Evolutionary conservation across 1,140 invertebrate species (phyloP).

Genomic region (Lordiphosa clarofinis): DNA sequence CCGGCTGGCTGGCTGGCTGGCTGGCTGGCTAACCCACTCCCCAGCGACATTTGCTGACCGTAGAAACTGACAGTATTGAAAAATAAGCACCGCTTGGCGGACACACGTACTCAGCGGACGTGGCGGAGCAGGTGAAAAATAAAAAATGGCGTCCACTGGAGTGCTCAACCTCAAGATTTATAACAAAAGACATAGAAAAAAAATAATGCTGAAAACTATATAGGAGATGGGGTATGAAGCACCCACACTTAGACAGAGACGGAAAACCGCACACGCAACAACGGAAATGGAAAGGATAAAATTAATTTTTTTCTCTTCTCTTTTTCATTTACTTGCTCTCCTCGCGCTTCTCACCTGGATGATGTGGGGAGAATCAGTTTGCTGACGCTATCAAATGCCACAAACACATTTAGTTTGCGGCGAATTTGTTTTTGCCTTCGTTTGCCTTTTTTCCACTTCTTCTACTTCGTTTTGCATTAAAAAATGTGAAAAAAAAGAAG

Average conservation of each 20-base stretch:
- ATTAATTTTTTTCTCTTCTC: conserved; percentile 57
- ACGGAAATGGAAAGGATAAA: conserved; percentile 67
- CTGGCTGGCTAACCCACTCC: conserved; percentile 21
- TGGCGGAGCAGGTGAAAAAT: conserved; percentile 43
- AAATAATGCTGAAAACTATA: conserved; percentile 20
- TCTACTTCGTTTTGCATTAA: conserved; percentile 28
- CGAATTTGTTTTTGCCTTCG: conserved; percentile 54
- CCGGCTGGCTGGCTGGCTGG: neutral
- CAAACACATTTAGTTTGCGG: conserved; percentile 69
- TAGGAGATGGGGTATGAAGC: conserved; percentile 10
- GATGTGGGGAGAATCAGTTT: neutral
- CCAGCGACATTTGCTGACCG: conserved; percentile 59
- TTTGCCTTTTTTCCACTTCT: conserved; percentile 11
- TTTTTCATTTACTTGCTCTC: conserved; percentile 41
- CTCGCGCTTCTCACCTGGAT: conserved; percentile 33
- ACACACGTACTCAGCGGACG: conserved; percentile 11
- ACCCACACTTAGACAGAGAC: conserved; percentile 6
- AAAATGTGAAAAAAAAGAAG: conserved; percentile 35
- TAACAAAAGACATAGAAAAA: conserved; percentile 48
- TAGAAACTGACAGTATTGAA: conserved; percentile 62
- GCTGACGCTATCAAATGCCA: conserved; percentile 56
- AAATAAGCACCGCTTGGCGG: conserved; percentile 47
- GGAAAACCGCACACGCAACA: conserved; percentile 17
- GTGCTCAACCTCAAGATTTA: conserved; percentile 71
- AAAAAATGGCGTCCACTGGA: conserved; percentile 66